Conservation (phyloP, 1,140 invertebrate genomes). For the Lordiphosa collinella region DNA sequence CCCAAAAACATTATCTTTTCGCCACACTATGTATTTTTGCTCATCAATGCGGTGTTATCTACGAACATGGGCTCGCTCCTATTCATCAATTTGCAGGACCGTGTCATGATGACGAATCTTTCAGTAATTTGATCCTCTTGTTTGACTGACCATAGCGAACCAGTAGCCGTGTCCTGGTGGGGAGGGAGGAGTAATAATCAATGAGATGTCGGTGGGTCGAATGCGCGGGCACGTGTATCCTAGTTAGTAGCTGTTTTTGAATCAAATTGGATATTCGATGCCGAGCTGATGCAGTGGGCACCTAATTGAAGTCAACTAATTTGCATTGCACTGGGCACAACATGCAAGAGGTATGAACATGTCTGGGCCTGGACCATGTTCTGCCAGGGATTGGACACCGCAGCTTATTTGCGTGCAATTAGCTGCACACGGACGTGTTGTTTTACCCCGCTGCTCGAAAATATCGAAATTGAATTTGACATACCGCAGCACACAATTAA, state of each 20-base stretch:
- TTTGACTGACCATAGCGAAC: too few species aligned
- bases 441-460: background rate
- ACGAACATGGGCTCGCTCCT: background rate
- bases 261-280: constrained; percentile 15
- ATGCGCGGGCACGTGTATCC: background rate
- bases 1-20: too few species aligned
- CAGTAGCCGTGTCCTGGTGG: background rate
- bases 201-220: background rate
- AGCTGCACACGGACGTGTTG: background rate
- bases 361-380: constrained; percentile 3
- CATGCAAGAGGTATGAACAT: constrained; percentile 34
- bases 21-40: too few species aligned
- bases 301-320: constrained; percentile 52
- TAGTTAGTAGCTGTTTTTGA: background rate
- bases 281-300: constrained; percentile 43
- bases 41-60: too few species aligned
- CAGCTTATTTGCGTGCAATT: constrained; percentile 51
- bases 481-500: constrained; percentile 44
- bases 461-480: constrained; percentile 47
- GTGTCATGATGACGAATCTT: background rate
- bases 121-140: background rate
- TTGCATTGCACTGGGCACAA: constrained; percentile 40
- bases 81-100: constrained; percentile 4
- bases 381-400: constrained; percentile 8
- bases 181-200: background rate